Evolutionary conservation across 1,140 invertebrate species (phyloP).

Genomic region (Caenorhabditis inopinata): DNA sequence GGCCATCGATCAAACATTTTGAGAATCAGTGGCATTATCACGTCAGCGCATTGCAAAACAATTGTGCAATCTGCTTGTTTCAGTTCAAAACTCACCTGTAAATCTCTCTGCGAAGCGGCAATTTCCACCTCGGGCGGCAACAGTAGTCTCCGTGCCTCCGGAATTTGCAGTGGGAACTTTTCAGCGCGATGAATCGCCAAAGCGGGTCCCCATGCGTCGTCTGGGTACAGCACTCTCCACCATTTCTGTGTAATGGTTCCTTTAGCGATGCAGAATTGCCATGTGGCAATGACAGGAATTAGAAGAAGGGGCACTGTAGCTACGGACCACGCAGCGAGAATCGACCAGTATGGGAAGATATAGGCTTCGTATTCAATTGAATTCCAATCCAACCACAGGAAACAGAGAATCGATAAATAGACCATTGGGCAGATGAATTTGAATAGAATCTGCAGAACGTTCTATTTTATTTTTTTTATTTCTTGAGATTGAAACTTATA

Average conservation of each 20-base stretch:
- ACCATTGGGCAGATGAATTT: constrained; percentile 64
- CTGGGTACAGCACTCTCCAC: constrained; percentile 57
- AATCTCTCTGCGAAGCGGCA: neutral
- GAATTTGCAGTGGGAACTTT: constrained; percentile 64
- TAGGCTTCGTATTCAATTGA: constrained; percentile 56
- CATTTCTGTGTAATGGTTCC: constrained; percentile 53
- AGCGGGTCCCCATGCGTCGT: constrained; percentile 66
- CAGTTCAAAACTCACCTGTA: neutral
- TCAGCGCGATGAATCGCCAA: constrained; percentile 63
- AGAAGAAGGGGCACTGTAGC: constrained; percentile 55
- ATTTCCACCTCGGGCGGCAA: constrained; percentile 42
- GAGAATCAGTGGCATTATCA: no score
- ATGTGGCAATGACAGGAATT: constrained; percentile 51
- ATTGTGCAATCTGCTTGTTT: no score
- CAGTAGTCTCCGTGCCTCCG: constrained; percentile 60
- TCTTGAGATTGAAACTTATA: neutral
- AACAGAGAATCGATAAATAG: constrained; percentile 60
- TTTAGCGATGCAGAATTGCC: constrained; percentile 49
- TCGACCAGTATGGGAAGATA: constrained; percentile 58
- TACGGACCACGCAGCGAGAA: constrained; percentile 59
- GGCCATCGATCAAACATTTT: no score
- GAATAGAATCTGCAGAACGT: constrained; percentile 63
- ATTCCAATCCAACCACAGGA: constrained; percentile 60
- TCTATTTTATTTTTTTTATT: constrained; percentile 33
- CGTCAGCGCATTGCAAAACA: no score